phyloP scores from a whole-genome alignment of 2,888 invertebrate species.

The Escarpia spicata region DNA sequence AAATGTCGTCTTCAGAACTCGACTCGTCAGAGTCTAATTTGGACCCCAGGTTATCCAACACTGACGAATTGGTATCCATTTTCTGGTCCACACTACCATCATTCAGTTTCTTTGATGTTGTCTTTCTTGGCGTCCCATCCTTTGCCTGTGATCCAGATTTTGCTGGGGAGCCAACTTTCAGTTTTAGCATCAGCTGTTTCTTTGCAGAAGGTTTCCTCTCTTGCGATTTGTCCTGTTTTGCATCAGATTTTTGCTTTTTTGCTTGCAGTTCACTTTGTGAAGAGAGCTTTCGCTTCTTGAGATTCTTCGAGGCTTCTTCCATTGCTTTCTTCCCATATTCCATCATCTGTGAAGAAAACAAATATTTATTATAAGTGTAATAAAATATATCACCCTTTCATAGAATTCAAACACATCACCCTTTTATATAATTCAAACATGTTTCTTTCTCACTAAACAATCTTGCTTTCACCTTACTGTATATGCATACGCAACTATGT shows the following conservation, averaged over 20 bases:
- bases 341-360: slow-evolving; percentile 46
- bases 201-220: slow-evolving; percentile 8
- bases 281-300: slow-evolving; percentile 20
- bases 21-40: background rate
- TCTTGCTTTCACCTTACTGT: too few species aligned
- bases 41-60: background rate
- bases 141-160: slow-evolving; percentile 25
- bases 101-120: slow-evolving; percentile 17
- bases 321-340: slow-evolving; percentile 48
- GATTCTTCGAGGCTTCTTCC: slow-evolving; percentile 37
- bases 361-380: background rate
- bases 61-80: background rate
- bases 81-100: background rate
- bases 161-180: slow-evolving; percentile 17
- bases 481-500: too few species aligned
- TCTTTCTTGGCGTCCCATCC: slow-evolving; percentile 18
- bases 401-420: too few species aligned
- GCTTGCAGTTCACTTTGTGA: slow-evolving; percentile 6
- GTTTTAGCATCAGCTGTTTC: background rate
- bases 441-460: too few species aligned
- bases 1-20: slow-evolving; percentile 27
- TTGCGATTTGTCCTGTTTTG: background rate
- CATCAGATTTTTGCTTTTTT: slow-evolving; percentile 20
- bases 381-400: background rate
- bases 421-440: background rate